Conservation (phyloP, 2,888 invertebrate species). For the Amblyjoppa fuscipennis region DNA sequence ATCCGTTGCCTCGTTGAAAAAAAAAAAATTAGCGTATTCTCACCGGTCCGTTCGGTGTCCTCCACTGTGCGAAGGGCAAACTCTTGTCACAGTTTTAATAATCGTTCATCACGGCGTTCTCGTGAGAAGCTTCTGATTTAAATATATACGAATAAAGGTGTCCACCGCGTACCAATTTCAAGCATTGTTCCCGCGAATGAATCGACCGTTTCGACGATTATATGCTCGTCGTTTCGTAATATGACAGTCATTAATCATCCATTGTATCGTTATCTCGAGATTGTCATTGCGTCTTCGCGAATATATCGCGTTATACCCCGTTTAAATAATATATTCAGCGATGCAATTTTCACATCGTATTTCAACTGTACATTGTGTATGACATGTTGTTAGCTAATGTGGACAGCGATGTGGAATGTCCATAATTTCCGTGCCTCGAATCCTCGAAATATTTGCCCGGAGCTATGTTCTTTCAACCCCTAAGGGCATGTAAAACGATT, state of each 20-base stretch:
- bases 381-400: background rate
- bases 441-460: background rate
- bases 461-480: background rate
- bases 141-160: background rate
- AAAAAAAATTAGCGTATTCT: background rate
- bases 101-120: background rate
- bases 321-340: background rate
- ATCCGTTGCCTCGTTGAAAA: background rate
- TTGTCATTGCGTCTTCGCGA: background rate
- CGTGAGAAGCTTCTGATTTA: background rate
- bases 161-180: background rate
- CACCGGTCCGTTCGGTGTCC: background rate
- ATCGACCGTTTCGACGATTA: background rate
- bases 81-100: background rate
- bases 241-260: background rate
- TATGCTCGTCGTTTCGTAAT: background rate
- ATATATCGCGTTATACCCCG: background rate
- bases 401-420: background rate
- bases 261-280: background rate
- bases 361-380: background rate
- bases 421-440: background rate
- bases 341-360: background rate
- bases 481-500: slow-evolving; percentile 4
- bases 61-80: background rate
- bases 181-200: background rate